Evolutionary conservation across 2,113 vertebrate genomes (phyloP).

Genomic region (Conger conger): DNA sequence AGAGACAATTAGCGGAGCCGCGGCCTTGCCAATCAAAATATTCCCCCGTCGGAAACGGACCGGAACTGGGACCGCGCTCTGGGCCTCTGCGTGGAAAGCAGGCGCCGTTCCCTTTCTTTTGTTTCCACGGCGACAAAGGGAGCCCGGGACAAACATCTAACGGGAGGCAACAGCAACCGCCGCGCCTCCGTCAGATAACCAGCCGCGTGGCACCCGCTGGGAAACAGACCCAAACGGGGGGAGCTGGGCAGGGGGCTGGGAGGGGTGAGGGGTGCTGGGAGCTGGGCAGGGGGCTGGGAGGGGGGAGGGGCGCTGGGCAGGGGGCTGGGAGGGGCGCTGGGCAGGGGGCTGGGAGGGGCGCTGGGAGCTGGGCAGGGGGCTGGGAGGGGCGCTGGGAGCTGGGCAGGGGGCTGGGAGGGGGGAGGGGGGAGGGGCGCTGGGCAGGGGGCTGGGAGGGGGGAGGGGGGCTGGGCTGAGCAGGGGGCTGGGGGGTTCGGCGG

Average conservation of each 20-base stretch:
- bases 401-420: neutral
- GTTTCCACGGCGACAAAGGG: neutral
- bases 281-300: neutral
- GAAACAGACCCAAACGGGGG: too few relatives aligned
- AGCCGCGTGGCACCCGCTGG: too few relatives aligned
- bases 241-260: too few relatives aligned
- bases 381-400: neutral
- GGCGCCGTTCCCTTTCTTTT: neutral
- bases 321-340: too few relatives aligned
- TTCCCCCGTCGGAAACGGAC: too few relatives aligned
- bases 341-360: too few relatives aligned
- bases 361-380: too few relatives aligned
- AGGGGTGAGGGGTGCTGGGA: too few relatives aligned
- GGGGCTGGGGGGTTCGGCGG: too few relatives aligned
- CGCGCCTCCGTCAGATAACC: too few relatives aligned
- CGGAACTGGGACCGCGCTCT: too few relatives aligned
- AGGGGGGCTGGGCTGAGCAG: neutral
- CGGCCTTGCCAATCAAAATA: slow-evolving; percentile 19
- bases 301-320: neutral
- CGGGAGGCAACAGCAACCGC: neutral
- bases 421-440: neutral
- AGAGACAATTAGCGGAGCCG: slow-evolving; percentile 20
- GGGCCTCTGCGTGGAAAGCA: neutral
- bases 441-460: neutral
- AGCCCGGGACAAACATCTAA: neutral